A percentile compares a stretch with the other conserved stretches of the same genome.
Conservation (phyloP, 2,888 invertebrate genomes). For the Parelbella ahira region DNA sequence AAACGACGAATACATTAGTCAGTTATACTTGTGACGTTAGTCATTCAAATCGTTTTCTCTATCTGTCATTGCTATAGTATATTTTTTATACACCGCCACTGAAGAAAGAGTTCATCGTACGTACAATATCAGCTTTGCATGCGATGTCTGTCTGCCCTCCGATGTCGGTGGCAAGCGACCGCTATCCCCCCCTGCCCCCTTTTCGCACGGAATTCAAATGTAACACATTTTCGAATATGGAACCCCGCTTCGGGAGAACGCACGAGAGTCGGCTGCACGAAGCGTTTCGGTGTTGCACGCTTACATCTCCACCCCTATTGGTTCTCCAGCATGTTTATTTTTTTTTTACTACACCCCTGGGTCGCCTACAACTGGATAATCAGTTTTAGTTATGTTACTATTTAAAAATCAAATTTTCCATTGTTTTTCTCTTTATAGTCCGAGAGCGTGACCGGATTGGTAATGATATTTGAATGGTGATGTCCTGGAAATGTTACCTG, state of each 20-base stretch:
- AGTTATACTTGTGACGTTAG: no score
- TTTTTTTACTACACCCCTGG: no score
- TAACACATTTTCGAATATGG: no score
- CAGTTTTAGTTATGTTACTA: no score
- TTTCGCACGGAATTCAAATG: no score
- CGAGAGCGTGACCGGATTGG: slow-evolving; percentile 28
- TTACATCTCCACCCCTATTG: slow-evolving; percentile 40
- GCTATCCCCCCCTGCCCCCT: slow-evolving; percentile 4
- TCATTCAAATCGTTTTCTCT: no score
- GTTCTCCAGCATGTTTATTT: slow-evolving; percentile 61
- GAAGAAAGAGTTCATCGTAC: slow-evolving; percentile 48
- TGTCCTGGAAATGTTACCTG: no score
- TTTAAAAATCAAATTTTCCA: slow-evolving; percentile 27
- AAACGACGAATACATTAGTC: no score
- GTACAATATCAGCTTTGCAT: slow-evolving; percentile 46
- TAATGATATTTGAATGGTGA: slow-evolving; percentile 4
- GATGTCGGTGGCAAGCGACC: no score
- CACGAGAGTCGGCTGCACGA: slow-evolving; percentile 41
- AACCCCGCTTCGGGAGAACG: slow-evolving; percentile 39
- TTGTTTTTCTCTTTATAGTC: slow-evolving; percentile 30
- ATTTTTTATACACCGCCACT: no score
- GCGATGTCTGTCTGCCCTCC: slow-evolving; percentile 44
- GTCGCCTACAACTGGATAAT: slow-evolving; percentile 57
- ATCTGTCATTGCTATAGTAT: no score
- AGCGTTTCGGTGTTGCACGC: slow-evolving; percentile 64